Conservation (phyloP, 2,797 vertebrate genomes). For the Adrianichthys oophorus region DNA sequence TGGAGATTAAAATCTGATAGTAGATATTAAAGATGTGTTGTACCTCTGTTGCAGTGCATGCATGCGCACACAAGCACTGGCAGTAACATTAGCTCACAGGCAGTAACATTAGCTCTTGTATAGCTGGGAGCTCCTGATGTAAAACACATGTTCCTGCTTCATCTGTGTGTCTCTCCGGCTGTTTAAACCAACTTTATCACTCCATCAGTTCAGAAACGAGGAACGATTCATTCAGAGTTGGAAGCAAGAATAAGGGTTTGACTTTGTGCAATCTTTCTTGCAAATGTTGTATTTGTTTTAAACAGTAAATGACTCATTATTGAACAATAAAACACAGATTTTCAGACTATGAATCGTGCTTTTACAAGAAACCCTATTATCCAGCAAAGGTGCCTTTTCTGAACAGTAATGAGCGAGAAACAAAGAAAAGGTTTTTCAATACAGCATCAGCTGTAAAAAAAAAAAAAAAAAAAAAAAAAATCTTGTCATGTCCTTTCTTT, state of each 20-base stretch:
- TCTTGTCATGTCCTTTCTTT: too few relatives aligned
- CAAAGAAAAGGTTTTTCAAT: too few relatives aligned
- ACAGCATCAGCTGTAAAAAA: too few relatives aligned
- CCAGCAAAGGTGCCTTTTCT: too few relatives aligned
- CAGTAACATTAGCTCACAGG: slow-evolving; percentile 67
- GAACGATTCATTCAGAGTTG: slow-evolving; percentile 70
- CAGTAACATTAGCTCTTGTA: slow-evolving; percentile 73
- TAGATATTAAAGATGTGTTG: slow-evolving; percentile 71
- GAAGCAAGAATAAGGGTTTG: neutral
- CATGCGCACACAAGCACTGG: slow-evolving; percentile 41
- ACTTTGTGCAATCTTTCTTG: slow-evolving; percentile 1
- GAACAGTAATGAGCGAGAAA: too few relatives aligned
- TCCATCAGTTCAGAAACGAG: slow-evolving; percentile 78
- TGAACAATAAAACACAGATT: too few relatives aligned
- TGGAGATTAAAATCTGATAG: slow-evolving; percentile 76
- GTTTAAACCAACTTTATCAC: slow-evolving; percentile 79
- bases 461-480: too few relatives aligned
- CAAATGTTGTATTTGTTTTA: slow-evolving; percentile 10
- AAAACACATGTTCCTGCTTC: slow-evolving; percentile 75
- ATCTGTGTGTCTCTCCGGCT: slow-evolving; percentile 67
- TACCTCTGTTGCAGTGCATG: slow-evolving; percentile 64
- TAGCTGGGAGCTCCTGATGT: slow-evolving; percentile 73
- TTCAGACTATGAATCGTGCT: too few relatives aligned
- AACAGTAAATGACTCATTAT: slow-evolving; percentile 27
- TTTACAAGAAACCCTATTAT: too few relatives aligned